Conservation (phyloP, 2,797 vertebrate species). For the Yasuhikotakia modesta region DNA sequence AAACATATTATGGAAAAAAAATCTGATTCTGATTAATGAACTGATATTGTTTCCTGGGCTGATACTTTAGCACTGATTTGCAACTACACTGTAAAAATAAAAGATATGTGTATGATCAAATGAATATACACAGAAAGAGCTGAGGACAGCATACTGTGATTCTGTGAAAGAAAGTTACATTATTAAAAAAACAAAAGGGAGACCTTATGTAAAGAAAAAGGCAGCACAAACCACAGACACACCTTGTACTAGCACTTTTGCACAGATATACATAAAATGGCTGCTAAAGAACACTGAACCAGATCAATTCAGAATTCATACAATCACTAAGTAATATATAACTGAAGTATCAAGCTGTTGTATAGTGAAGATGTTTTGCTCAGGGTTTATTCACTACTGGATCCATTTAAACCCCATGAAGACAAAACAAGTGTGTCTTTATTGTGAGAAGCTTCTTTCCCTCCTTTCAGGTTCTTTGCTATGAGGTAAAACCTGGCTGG, state of each 20-base stretch:
- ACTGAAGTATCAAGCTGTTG: constrained; percentile 71
- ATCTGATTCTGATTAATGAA: not conserved
- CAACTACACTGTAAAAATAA: not conserved
- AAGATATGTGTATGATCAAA: not conserved
- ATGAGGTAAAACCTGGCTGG: constrained; percentile 84
- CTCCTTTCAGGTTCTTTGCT: constrained; percentile 81
- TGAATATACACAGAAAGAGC: no score
- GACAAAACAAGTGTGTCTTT: constrained; percentile 60
- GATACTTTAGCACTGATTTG: not conserved
- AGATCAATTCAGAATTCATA: constrained; percentile 69
- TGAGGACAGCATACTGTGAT: not conserved
- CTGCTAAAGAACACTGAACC: constrained; percentile 65
- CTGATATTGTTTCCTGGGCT: not conserved
- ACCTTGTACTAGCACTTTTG: constrained; percentile 70
- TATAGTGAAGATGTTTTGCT: constrained; percentile 72
- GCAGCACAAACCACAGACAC: constrained; percentile 19
- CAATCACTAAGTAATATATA: constrained; percentile 77
- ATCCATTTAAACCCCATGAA: constrained; percentile 66
- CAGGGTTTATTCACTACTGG: constrained; percentile 69
- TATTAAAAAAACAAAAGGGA: not conserved
- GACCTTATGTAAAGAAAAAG: not conserved
- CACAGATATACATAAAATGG: constrained; percentile 67
- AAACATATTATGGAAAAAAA: not conserved
- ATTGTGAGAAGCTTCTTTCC: constrained; percentile 67
- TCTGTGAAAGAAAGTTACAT: constrained; percentile 6